phyloP scores from a whole-genome alignment of 2,888 invertebrate species.

The Ypsolopha scabrella region DNA sequence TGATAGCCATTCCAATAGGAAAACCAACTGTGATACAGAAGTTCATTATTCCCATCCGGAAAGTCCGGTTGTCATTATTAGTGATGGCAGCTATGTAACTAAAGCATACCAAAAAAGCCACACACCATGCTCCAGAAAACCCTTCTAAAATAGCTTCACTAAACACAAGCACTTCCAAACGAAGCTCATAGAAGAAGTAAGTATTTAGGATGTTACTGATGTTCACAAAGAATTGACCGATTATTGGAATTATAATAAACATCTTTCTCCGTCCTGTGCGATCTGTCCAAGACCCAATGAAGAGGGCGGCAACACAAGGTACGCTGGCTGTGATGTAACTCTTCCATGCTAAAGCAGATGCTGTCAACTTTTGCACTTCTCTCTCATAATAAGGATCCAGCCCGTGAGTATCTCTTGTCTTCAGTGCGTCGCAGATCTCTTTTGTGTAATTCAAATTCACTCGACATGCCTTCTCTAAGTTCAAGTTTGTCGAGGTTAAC shows the following conservation, averaged over 20 bases:
- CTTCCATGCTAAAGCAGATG: conserved; percentile 82
- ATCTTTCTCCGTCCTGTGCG: conserved; percentile 75
- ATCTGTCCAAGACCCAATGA: conserved; percentile 83
- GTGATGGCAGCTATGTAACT: conserved; percentile 88
- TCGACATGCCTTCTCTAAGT: conserved; percentile 85
- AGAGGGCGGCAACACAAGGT: conserved; percentile 81
- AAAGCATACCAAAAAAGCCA: conserved; percentile 84
- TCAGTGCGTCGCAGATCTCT: conserved; percentile 79
- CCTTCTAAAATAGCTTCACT: conserved; percentile 82
- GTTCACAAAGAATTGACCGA: conserved; percentile 77
- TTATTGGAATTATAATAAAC: conserved; percentile 78
- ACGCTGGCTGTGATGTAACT: conserved; percentile 83
- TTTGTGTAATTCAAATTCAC: conserved; percentile 80
- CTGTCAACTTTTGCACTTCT: conserved; percentile 75
- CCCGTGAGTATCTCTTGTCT: conserved; percentile 71
- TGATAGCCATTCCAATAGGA: conserved; percentile 87
- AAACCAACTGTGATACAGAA: conserved; percentile 87
- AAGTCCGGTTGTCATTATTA: conserved; percentile 79
- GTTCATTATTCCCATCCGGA: conserved; percentile 86
- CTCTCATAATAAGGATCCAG: conserved; percentile 57
- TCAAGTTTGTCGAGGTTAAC: conserved; percentile 82
- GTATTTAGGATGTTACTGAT: conserved; percentile 81
- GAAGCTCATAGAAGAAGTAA: conserved; percentile 78
- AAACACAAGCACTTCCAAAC: conserved; percentile 80
- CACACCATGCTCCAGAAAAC: conserved; percentile 83